Evolutionary conservation across 2,888 invertebrate species (phyloP).

Genomic region (Drosophila anomalata): DNA sequence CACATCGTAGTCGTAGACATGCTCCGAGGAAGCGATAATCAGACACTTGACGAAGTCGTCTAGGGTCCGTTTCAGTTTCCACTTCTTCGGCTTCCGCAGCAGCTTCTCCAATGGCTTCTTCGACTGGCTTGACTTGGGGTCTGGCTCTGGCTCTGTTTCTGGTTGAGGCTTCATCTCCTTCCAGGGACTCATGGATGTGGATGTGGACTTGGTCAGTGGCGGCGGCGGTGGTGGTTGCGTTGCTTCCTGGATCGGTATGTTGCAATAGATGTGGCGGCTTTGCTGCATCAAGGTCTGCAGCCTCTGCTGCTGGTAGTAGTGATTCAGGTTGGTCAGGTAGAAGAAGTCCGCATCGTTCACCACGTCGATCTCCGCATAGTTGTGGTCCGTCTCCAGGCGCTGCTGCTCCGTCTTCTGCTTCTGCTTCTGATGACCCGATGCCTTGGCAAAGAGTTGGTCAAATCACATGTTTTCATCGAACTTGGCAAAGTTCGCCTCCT

Average conservation of each 20-base stretch:
- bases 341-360: constrained; percentile 73
- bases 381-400: constrained; percentile 11
- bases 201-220: constrained; percentile 45
- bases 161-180: constrained; percentile 49
- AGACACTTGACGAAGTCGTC: constrained; percentile 70
- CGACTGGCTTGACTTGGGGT: neutral
- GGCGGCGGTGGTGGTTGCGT: neutral
- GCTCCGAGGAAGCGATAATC: constrained; percentile 69
- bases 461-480: constrained; percentile 85
- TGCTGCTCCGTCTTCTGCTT: constrained; percentile 6
- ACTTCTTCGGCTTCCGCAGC: constrained; percentile 77
- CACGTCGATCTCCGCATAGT: constrained; percentile 79
- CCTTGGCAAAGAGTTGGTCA: constrained; percentile 81
- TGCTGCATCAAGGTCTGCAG: constrained; percentile 40
- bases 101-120: constrained; percentile 40
- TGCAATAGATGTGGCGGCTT: constrained; percentile 53
- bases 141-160: neutral
- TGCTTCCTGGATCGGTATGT: constrained; percentile 45
- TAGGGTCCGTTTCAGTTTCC: constrained; percentile 71
- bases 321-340: constrained; percentile 79
- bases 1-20: constrained; percentile 71
- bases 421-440: constrained; percentile 32
- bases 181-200: constrained; percentile 71
- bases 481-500: constrained; percentile 83
- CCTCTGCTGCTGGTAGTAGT: constrained; percentile 76